phyloP scores from a whole-genome alignment of 2,888 invertebrate genomes.

The Drosophila gaucha region DNA sequence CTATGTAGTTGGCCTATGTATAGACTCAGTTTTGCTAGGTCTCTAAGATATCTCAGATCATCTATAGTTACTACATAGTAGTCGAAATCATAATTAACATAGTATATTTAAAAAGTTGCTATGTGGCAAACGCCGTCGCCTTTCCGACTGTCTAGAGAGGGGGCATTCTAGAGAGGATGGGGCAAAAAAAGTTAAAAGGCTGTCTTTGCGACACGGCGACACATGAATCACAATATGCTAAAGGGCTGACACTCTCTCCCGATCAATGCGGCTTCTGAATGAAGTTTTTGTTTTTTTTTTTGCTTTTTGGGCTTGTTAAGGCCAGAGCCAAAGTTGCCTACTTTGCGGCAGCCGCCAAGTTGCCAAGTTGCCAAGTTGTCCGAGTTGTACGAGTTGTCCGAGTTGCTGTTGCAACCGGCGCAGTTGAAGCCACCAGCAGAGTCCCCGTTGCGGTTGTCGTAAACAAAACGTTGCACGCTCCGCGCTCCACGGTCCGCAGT shows the following conservation, averaged over 20 bases:
- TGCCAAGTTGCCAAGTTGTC: constrained; percentile 21
- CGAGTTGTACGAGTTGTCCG: constrained; percentile 15
- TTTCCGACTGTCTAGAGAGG: constrained; percentile 40
- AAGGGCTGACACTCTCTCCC: constrained; percentile 83
- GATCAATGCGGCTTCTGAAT: constrained; percentile 82
- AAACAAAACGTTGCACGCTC: constrained; percentile 73
- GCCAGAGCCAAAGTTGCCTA: constrained; percentile 74
- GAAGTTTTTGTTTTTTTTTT: constrained; percentile 53
- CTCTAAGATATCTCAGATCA: neutral
- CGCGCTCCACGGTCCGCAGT: constrained; percentile 33
- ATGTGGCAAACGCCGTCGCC: constrained; percentile 47
- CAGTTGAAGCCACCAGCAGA: constrained; percentile 52
- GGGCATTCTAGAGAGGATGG: too few species aligned
- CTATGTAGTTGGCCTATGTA: too few species aligned
- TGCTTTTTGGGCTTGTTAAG: constrained; percentile 53
- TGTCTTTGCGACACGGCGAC: constrained; percentile 72
- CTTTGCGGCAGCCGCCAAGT: constrained; percentile 63
- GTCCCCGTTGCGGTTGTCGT: constrained; percentile 72
- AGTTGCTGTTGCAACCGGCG: constrained; percentile 30
- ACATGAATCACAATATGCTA: constrained; percentile 83
- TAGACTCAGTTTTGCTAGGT: too few species aligned
- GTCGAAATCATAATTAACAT: constrained; percentile 16
- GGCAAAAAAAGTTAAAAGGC: constrained; percentile 46
- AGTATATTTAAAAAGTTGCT: constrained; percentile 22
- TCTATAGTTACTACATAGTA: neutral